Evolutionary conservation across 2,113 vertebrate genomes (phyloP), one percentile per base, ranked within the genome.

Genomic region (Ptyas mucosa): DNA sequence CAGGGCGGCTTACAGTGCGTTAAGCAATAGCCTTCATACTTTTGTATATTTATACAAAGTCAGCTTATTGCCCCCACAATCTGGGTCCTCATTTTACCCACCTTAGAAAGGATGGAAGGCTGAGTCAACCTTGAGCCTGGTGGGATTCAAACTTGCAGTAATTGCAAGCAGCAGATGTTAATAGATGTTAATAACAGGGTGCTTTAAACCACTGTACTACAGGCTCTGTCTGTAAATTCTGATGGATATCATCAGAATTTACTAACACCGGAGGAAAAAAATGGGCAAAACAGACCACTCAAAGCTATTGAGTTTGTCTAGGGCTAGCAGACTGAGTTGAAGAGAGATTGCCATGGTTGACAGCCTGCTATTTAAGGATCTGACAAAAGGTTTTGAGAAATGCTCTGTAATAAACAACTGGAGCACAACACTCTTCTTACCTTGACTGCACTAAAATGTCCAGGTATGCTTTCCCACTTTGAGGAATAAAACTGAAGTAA

Each of bases 221-320:
- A n/a, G n/a, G n/a, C n/a, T n/a, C n/a, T n/a, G n/a, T n/a, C n/a
- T n/a, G n/a, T n/a, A n/a, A n/a, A n/a, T n/a, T n/a, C n/a, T n/a
- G 90, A 87, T 87, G 46, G 55, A 88, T 87, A 92, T 53, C 91
- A 75, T 34, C 58, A 46, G n/a, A 81, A 89, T 92, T 75, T 81
- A 52, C 51, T 81, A 92, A 92, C 15, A 49, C 57, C 2, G 23
- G 87, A 53, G 89, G 24, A 89, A 34, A 49, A 87, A 39, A 92
- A 92, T 5, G 55, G 51, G 24, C 8, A 23, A 81, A 21, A 88
- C 8, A 46, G 24, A 58, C 89, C 21, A 57, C 29, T 92, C 91
- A 89, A n/a, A 92, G 87, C 81, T 26, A 91, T 6, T 85, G 0
- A 88, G 51, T 61, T 49, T 75, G 1, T 92, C 11, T 81, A 52